Evolutionary conservation across 1,140 invertebrate genomes (phyloP), one percentile per base, ranked within the genome.

Genomic region (Scaptomyza hsui): DNA sequence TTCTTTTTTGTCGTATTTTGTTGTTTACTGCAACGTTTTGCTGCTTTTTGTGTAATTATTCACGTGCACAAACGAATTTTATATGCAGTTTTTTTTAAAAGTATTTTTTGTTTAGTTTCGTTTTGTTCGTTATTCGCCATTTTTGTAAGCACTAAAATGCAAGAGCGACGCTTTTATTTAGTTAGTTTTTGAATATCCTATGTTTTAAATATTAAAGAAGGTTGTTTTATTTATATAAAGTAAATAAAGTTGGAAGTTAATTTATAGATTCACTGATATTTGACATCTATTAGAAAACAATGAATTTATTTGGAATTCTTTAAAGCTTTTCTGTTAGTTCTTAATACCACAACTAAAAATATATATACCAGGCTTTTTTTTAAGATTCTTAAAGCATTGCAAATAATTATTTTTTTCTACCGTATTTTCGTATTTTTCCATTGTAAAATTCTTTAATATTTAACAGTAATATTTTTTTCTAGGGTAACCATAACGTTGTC

Each of bases 31-130:
- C 53, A 39, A 44, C 41, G 15, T 64, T 78, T 68, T 82, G 59
- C 44, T 45, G 62, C 76, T 76, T 79, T 83, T 83, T 80, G 56
- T 75, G 80, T 83, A 85, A 83, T 83, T 83, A 79, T 82, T 83
- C 81, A 79, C 69, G 75, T 77, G 69, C 73, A 67, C 57, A 73
- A 57, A 62, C 62, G 49, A 68, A 68, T 61, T 73, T 75, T 63
- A 73, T 52, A 70, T 70, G 44, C 57, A 7, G 24, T 45, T 52
- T 60, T 61, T 29, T 29, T 0, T n/a, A n/a, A n/a, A n/a, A n/a
- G n/a, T n/a, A n/a, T n/a, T 9, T 29, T 29, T 29, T 24, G 4
- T 24, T 29, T n/a, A n/a, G n/a, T n/a, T 29, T 29, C 1, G 7
- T 7, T 29, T 32, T 75, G 52, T 59, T 60, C 52, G 32, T 65